These are phyloP conservation scores for Pluvianellus socialis DNA, from an alignment of 2,113 vertebrate genomes.

Conservation along the genomic window DNA sequence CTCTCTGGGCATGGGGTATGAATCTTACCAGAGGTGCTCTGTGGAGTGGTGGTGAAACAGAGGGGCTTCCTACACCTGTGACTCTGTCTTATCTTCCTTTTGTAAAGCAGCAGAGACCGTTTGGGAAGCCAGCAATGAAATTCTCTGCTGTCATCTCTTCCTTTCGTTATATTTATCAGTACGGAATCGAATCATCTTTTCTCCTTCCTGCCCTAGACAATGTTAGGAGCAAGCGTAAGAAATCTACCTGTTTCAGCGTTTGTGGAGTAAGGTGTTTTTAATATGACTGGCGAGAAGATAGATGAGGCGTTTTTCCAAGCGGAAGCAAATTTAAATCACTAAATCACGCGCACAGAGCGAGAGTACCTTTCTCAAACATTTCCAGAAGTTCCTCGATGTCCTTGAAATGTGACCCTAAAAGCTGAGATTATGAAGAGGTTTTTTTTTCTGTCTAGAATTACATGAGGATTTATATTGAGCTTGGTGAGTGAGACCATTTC, in stretches of 20 bases:
- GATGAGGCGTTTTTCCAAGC: conserved; percentile 3
- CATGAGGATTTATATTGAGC: not conserved
- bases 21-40: not conserved
- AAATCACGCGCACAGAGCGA: not conserved
- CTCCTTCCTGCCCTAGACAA: not conserved
- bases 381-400: not conserved
- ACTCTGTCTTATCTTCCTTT: not conserved
- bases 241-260: not conserved
- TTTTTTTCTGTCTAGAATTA: not conserved
- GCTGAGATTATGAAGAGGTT: not conserved
- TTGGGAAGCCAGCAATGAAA: not conserved
- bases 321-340: conserved; percentile 1
- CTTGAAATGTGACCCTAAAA: not conserved
- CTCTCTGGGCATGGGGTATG: not conserved
- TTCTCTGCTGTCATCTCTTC: not conserved
- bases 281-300: not conserved
- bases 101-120: not conserved
- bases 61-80: fast-evolving
- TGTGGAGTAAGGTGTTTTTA: conserved; percentile 15
- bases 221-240: not conserved
- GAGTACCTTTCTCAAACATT: not conserved
- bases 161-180: not conserved
- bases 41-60: not conserved
- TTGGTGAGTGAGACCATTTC: not conserved
- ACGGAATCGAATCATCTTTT: not conserved